A percentile compares a stretch with the other conserved stretches of the same genome.
phyloP scores from a whole-genome alignment of 2,888 invertebrate species.

The Terebella lapidaria region DNA sequence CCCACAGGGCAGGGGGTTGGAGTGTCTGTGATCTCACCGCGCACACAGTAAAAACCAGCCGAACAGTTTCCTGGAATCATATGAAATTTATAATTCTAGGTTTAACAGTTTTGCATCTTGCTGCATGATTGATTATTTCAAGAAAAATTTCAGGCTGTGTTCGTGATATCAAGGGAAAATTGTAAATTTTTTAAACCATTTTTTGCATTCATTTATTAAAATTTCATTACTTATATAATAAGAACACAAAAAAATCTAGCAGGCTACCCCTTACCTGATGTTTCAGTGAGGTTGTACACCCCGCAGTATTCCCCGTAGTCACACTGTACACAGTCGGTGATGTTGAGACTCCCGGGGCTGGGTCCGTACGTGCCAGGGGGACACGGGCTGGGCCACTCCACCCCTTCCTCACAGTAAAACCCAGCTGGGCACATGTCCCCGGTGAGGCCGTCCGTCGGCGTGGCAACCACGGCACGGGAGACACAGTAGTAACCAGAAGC shows the following conservation, averaged over 20 bases:
- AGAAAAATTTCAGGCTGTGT: too few relatives aligned
- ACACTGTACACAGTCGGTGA: conserved; percentile 37
- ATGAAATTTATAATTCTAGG: too few relatives aligned
- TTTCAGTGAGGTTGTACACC: conserved; percentile 35
- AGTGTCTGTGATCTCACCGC: conserved; percentile 34
- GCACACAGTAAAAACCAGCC: conserved; percentile 46
- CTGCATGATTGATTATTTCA: too few relatives aligned
- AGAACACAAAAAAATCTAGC: too few relatives aligned
- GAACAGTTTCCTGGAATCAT: conserved; percentile 37
- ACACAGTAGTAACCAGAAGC: conserved; percentile 43
- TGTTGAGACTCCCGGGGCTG: conserved; percentile 28
- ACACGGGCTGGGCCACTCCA: conserved; percentile 37
- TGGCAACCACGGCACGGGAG: conserved; percentile 30
- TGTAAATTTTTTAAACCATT: too few relatives aligned
- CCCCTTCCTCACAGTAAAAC: conserved; percentile 19
- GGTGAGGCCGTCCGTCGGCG: conserved; percentile 38
- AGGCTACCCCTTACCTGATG: conserved; percentile 34
- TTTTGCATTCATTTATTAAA: too few relatives aligned
- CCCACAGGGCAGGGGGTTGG: conserved; percentile 38
- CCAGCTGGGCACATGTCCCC: conserved; percentile 46
- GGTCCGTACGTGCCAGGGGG: conserved; percentile 43
- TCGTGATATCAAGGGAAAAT: too few relatives aligned
- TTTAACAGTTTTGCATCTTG: too few relatives aligned
- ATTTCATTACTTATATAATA: too few relatives aligned
- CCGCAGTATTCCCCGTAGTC: conserved; percentile 44